Evolutionary conservation across 2,888 invertebrate genomes (phyloP).

Genomic region (Sicus ferrugineus): DNA sequence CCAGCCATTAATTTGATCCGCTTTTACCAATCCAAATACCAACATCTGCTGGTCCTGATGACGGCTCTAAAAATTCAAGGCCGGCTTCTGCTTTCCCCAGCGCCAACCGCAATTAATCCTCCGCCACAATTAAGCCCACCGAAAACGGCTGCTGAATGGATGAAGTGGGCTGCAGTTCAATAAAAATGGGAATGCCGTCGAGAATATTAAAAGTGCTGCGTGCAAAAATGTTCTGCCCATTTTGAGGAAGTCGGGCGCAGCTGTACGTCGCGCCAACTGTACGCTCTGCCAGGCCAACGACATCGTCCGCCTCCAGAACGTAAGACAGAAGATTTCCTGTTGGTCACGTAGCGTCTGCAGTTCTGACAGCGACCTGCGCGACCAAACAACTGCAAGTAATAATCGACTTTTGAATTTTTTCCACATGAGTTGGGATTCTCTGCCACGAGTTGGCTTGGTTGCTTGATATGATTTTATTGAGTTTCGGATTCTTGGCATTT

Average conservation of each 20-base stretch:
- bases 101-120: not conserved
- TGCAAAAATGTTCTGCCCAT: conserved; percentile 3
- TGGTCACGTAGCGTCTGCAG: conserved; percentile 42
- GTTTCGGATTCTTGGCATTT: not conserved
- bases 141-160: conserved; percentile 14
- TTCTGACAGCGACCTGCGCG: not conserved
- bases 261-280: not conserved
- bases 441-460: too few relatives aligned
- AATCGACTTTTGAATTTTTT: conserved; percentile 13
- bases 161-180: not conserved
- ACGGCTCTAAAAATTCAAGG: not conserved
- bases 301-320: conserved; percentile 4
- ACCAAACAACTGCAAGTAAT: not conserved
- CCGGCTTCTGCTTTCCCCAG: not conserved
- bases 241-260: not conserved
- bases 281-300: not conserved
- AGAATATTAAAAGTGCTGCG: conserved; percentile 1
- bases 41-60: not conserved
- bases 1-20: not conserved
- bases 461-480: too few relatives aligned
- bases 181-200: not conserved
- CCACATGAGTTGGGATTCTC: conserved; percentile 3
- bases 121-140: not conserved
- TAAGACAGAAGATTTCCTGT: conserved; percentile 44
- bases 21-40: not conserved